phyloP scores from a whole-genome alignment of 2,797 vertebrate genomes.

The Myotis vivesi region DNA sequence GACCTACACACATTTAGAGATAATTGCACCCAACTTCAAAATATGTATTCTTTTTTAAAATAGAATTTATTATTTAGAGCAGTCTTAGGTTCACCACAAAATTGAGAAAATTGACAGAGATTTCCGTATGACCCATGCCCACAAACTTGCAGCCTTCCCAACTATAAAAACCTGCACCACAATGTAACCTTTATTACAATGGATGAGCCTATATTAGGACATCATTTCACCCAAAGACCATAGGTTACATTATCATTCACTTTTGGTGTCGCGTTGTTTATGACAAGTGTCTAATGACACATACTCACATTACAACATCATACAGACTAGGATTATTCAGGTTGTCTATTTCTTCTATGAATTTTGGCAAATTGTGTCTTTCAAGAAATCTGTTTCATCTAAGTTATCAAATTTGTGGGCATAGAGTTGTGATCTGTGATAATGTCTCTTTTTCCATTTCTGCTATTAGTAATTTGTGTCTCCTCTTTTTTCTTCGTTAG shows the following conservation, averaged over 20 bases:
- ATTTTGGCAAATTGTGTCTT: neutral
- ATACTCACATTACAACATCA: neutral
- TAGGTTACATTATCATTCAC: neutral
- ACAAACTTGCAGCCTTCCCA: neutral
- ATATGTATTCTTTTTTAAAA: neutral
- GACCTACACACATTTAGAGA: neutral
- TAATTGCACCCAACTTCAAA: neutral
- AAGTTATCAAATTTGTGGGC: neutral
- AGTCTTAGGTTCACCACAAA: neutral
- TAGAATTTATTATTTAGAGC: neutral
- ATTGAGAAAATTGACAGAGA: neutral
- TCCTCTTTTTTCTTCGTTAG: neutral
- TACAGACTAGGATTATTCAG: neutral
- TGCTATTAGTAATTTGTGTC: neutral
- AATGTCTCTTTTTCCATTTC: neutral
- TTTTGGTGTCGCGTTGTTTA: neutral
- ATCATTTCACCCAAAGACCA: neutral
- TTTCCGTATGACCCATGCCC: neutral
- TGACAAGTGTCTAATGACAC: neutral
- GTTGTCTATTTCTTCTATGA: neutral
- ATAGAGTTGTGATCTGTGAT: neutral
- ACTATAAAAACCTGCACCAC: neutral
- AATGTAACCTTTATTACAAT: neutral
- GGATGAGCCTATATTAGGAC: neutral
- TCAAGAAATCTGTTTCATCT: neutral